phyloP scores from a whole-genome alignment of 2,888 invertebrate genomes.

The Cremastinae sp. region DNA sequence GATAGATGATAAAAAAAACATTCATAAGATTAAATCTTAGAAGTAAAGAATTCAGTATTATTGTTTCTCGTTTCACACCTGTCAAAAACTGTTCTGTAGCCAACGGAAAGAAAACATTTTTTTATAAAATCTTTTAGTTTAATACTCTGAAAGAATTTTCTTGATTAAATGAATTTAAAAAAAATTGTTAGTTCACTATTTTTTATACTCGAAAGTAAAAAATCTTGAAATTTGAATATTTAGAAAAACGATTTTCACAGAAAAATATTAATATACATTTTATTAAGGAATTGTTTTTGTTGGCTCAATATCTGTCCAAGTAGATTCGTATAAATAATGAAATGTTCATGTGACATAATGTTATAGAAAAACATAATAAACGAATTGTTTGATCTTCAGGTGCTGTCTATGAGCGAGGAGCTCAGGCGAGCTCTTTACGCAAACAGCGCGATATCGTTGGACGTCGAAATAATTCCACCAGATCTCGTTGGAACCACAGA shows the following conservation, averaged over 20 bases:
- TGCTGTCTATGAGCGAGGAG: constrained; percentile 96
- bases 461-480: constrained; percentile 93
- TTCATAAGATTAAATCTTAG: too few relatives aligned
- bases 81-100: constrained; percentile 33
- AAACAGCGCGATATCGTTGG: constrained; percentile 89
- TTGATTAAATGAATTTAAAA: too few relatives aligned
- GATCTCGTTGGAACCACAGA: constrained; percentile 96
- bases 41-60: background rate
- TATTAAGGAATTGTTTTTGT: too few relatives aligned
- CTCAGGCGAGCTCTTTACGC: constrained; percentile 90
- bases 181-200: too few relatives aligned
- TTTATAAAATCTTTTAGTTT: background rate
- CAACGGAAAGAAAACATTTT: constrained; percentile 18
- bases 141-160: background rate
- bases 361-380: constrained; percentile 16
- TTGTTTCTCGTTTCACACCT: constrained; percentile 41
- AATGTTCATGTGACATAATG: constrained; percentile 6
- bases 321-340: constrained; percentile 36
- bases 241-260: too few relatives aligned
- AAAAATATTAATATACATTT: too few relatives aligned
- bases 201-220: too few relatives aligned
- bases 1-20: background rate
- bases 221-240: too few relatives aligned
- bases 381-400: constrained; percentile 81
- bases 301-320: constrained; percentile 38